A percentile compares a stretch with the other conserved stretches of the same genome.
Conservation (phyloP, 2,113 vertebrate species). For the Ceyx cyanopectus region DNA sequence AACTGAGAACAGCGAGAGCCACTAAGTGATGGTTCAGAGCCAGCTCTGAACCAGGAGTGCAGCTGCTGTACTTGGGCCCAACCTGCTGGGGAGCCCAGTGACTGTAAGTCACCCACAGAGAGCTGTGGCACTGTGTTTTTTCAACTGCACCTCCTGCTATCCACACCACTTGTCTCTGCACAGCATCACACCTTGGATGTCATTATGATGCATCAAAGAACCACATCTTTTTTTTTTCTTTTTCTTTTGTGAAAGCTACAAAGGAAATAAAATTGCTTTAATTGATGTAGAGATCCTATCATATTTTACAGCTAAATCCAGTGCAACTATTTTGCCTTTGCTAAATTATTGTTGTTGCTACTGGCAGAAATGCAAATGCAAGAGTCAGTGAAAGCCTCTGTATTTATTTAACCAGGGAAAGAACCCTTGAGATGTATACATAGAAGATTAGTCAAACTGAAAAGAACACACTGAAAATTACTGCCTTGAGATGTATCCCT, state of each 20-base stretch:
- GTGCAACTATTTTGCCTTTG: neutral
- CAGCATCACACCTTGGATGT: neutral
- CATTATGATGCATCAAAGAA: neutral
- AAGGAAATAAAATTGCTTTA: neutral
- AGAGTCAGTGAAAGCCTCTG: neutral
- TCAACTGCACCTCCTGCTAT: neutral
- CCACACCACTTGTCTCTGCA: accelerated
- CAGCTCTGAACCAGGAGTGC: neutral
- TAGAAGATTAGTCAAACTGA: slow-evolving; percentile 39
- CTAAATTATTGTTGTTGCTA: slow-evolving; percentile 1
- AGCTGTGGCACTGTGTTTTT: neutral
- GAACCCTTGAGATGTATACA: slow-evolving; percentile 37
- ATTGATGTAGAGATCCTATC: neutral
- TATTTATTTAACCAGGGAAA: slow-evolving; percentile 65
- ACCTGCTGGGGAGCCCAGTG: neutral
- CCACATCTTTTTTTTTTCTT: neutral
- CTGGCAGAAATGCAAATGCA: slow-evolving; percentile 22
- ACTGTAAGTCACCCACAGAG: neutral
- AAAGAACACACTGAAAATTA: slow-evolving; percentile 35
- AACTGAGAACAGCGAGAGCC: neutral
- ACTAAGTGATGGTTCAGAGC: neutral
- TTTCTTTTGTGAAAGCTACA: neutral
- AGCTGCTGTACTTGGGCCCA: neutral
- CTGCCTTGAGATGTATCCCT: neutral
- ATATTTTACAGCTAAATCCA: neutral